Base-by-base conservation (phyloP, 1,140 invertebrate genomes). In the Tetragonula clypearis region DNA sequence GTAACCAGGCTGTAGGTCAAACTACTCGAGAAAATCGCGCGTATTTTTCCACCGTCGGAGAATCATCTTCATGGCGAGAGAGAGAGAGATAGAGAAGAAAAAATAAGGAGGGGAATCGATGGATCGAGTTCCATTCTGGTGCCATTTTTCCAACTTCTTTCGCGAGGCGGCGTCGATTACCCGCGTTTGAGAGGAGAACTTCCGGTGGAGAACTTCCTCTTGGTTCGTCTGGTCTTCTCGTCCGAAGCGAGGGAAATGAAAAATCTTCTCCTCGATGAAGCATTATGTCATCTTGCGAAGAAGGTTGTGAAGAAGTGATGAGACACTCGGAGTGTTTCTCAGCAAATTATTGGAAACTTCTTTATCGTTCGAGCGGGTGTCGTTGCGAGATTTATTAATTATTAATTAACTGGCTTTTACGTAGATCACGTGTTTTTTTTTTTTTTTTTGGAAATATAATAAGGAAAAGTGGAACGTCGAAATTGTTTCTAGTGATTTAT, bases 21-120 rank as follows among this genome's bases (percentile, higher is more conserved):
- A 84, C 65, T 41, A 73, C 41, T 65, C 41, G 55, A 49, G 78
- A 85, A 82, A 88, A 85, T 85, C 69, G 49, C 49, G 58, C 41
- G 41, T 69, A 35, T 26, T 73, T 86, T 58, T 72, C 58, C 41
- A 72, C 19, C 41, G 17, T 41, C 30, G 49, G 21, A 14, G n/a
- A 56, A 26, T 49, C 74, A 55, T 21, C 19, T 81, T 62, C 58
- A n/a, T 14, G 15, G 30, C 30, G 35, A 35, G 35, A 35, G 35
- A 35, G 35, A 35, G 35, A 35, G 35, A 35, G 35, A 35, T 2
- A 35, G 35, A 35, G 3, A 35, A 35, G 3, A 35, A 23, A 21
- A 26, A 17, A 14, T 80, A 72, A 72, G 60, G 35, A 55, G n/a
- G 72, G n/a, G 72, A 80, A 80, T 26, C 30, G 55, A 73, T 73